Percentiles rank a stretch among this genome's conserved stretches.
Conservation (phyloP, 2,888 invertebrate genomes). For the Slavum lentiscoides region DNA sequence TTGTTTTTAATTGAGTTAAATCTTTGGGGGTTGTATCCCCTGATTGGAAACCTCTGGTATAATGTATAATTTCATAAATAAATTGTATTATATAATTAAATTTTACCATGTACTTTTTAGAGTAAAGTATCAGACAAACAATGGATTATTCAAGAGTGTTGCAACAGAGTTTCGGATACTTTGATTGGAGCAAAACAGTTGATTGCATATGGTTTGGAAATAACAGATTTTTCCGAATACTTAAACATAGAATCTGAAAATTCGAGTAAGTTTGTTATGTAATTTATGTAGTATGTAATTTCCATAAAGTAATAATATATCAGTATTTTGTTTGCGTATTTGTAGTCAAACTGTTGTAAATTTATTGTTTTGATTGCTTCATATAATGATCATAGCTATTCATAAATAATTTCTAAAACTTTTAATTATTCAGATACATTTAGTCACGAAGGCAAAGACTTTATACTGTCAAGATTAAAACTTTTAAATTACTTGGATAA, state of each 20-base stretch:
- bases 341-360: no score
- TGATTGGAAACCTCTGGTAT: neutral
- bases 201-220: constrained; percentile 72
- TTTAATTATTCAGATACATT: constrained; percentile 17
- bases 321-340: no score
- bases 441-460: constrained; percentile 39
- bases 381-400: no score
- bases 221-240: constrained; percentile 66
- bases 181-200: constrained; percentile 73
- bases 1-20: no score
- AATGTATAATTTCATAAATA: neutral
- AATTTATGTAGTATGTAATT: no score
- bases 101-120: constrained; percentile 59
- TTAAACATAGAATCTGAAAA: constrained; percentile 55
- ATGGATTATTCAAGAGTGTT: constrained; percentile 81
- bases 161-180: constrained; percentile 73
- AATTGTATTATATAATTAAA: neutral
- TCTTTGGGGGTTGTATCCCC: no score
- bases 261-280: constrained; percentile 29
- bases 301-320: no score
- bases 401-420: neutral
- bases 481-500: constrained; percentile 50
- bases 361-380: no score
- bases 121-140: constrained; percentile 75
- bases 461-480: constrained; percentile 39